These are phyloP conservation scores for Adoxophyes honmai DNA, from an alignment of 1,140 invertebrate species.

Conservation along the genomic window DNA sequence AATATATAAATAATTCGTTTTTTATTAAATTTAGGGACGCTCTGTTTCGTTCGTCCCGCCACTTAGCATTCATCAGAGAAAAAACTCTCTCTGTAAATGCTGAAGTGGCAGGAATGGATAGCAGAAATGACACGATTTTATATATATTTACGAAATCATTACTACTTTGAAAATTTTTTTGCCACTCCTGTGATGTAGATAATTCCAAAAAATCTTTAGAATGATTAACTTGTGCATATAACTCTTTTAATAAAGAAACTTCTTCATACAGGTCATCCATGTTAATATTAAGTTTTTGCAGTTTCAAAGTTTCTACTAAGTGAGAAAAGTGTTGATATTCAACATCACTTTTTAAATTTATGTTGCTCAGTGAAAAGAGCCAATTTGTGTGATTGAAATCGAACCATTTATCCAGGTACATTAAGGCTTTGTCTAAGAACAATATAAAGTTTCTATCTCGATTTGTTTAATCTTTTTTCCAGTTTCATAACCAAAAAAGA, in stretches of 20 bases:
- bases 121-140: conserved; percentile 20
- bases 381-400: background rate
- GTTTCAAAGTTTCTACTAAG: background rate
- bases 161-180: conserved; percentile 19
- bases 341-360: background rate
- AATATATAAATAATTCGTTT: no score
- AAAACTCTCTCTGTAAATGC: no score
- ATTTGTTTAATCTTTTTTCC: background rate
- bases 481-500: background rate
- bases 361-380: background rate
- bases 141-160: conserved; percentile 18
- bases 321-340: background rate
- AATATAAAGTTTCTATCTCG: background rate
- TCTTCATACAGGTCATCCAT: background rate
- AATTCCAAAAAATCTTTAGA: conserved; percentile 20
- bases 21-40: no score
- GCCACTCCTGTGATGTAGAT: conserved; percentile 20
- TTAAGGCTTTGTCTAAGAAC: background rate
- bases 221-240: no score
- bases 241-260: background rate
- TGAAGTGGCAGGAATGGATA: conserved; percentile 22
- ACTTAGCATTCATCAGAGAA: no score
- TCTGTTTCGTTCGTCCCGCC: no score
- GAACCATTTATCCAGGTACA: conserved; percentile 7
- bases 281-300: background rate